phyloP scores from a whole-genome alignment of 2,113 vertebrate species.

The Tretioscincus oriximinensis region DNA sequence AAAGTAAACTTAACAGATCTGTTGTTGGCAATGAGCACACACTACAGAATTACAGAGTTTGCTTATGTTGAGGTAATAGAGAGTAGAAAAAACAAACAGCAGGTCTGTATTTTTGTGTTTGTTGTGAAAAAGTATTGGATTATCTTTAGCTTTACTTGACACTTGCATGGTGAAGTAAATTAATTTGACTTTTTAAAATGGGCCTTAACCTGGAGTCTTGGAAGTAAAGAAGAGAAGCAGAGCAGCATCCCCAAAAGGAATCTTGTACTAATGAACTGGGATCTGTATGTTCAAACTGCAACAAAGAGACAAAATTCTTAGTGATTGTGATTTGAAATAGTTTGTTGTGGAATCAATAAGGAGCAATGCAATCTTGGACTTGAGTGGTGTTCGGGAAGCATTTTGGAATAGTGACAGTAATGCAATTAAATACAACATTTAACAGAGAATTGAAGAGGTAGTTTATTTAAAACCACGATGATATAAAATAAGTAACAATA shows the following conservation, averaged over 20 bases:
- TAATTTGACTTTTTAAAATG: not conserved
- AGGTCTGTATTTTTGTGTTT: not conserved
- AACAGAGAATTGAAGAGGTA: too few species aligned
- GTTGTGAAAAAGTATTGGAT: not conserved
- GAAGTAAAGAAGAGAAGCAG: not conserved
- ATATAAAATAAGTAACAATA: too few species aligned
- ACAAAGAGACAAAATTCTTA: too few species aligned
- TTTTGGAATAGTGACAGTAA: too few species aligned
- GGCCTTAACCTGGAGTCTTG: not conserved
- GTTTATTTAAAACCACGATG: too few species aligned
- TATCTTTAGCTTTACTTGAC: not conserved
- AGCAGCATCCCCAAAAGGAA: not conserved
- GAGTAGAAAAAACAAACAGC: not conserved
- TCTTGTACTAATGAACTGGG: too few species aligned
- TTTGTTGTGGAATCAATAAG: too few species aligned
- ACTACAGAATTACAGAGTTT: not conserved
- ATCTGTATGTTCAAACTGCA: too few species aligned
- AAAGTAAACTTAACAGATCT: not conserved
- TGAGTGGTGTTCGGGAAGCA: too few species aligned
- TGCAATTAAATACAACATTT: too few species aligned
- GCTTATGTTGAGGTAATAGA: not conserved
- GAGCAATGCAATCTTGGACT: too few species aligned
- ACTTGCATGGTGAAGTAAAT: not conserved
- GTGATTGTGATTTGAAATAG: too few species aligned
- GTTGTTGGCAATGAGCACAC: not conserved